A percentile compares a stretch with the other conserved stretches of the same genome.
These are phyloP conservation scores for Sitobion miscanthi DNA, from an alignment of 1,140 invertebrate genomes.

Conservation along the genomic window DNA sequence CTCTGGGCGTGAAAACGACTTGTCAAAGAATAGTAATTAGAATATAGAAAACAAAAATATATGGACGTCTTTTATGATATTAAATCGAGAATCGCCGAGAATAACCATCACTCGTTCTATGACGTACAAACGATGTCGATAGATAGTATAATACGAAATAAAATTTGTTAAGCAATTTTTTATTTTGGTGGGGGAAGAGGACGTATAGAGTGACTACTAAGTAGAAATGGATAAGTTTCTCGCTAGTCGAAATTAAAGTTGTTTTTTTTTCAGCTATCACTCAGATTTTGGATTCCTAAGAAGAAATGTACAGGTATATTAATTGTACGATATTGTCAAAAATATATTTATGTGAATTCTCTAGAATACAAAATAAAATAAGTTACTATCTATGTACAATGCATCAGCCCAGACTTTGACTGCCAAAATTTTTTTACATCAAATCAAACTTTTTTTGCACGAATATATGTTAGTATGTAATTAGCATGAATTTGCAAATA, in stretches of 20 bases:
- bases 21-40: background rate
- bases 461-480: too few species aligned
- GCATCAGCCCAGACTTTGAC: too few species aligned
- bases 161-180: too few species aligned
- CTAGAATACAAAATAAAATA: too few species aligned
- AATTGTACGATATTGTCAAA: too few species aligned
- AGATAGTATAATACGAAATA: too few species aligned
- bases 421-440: too few species aligned
- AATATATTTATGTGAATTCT: too few species aligned
- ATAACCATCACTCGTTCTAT: background rate
- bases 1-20: conserved; percentile 17
- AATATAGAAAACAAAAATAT: background rate
- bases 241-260: background rate
- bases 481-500: too few species aligned
- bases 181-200: background rate
- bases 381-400: too few species aligned
- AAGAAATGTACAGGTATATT: background rate
- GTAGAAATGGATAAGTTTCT: background rate
- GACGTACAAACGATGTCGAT: background rate
- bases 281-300: background rate
- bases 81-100: background rate
- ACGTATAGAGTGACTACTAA: background rate
- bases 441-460: too few species aligned
- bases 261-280: background rate
- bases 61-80: background rate